These are phyloP conservation scores for Magallana angulata DNA, from an alignment of 1,140 invertebrate genomes.

Conservation along the genomic window DNA sequence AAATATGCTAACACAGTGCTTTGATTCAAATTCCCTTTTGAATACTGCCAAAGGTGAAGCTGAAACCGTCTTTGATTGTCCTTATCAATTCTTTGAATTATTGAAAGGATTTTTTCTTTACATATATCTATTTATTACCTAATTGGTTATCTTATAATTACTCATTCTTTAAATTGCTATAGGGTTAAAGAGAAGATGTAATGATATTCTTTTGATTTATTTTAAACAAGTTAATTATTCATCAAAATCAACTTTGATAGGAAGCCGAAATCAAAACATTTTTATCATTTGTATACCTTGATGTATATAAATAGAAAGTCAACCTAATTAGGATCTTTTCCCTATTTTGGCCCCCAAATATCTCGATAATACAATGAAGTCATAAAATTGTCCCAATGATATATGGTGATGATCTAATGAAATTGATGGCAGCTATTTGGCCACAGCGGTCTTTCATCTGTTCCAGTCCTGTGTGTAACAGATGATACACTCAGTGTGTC, in stretches of 20 bases:
- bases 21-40: slow-evolving; percentile 1
- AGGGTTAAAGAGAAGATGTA: not conserved
- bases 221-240: too few relatives aligned
- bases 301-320: slow-evolving; percentile 12
- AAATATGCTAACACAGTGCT: not conserved
- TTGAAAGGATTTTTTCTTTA: not conserved
- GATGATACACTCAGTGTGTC: slow-evolving; percentile 11
- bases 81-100: not conserved
- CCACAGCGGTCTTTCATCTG: slow-evolving; percentile 15
- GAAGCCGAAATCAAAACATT: too few relatives aligned
- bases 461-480: not conserved
- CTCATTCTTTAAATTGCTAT: not conserved
- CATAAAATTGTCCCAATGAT: slow-evolving; percentile 18
- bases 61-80: not conserved
- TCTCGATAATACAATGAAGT: slow-evolving; percentile 17
- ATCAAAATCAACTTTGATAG: too few relatives aligned
- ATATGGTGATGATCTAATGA: slow-evolving; percentile 33
- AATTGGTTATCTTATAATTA: not conserved
- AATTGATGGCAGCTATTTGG: slow-evolving; percentile 31
- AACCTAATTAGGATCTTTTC: not conserved
- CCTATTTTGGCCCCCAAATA: not conserved
- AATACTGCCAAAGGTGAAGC: not conserved
- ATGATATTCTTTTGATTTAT: too few relatives aligned
- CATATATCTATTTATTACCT: not conserved
- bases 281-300: not conserved